Evolutionary conservation across 2,888 invertebrate species (phyloP), one percentile per base, ranked within the genome.

Genomic region (Coenonympha arcania): DNA sequence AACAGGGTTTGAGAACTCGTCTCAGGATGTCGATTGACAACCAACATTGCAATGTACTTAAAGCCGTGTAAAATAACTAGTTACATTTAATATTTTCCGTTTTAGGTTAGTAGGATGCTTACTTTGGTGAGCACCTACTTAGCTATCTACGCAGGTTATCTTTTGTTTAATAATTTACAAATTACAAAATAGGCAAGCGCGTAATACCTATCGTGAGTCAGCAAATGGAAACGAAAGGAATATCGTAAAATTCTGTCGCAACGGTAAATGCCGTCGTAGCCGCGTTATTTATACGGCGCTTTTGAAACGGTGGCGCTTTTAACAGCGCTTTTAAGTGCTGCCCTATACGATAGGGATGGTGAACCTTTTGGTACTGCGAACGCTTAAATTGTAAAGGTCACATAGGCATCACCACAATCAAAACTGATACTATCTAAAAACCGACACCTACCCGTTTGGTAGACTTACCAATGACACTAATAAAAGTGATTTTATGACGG

Each of bases 251-350:
- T 76, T 76, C 73, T 73, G 74, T 75, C 71, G 68, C 68, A 64
- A 68, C 69, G 69, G 74, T 78, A 78, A 80, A 78, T 72, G 74
- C 74, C 70, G 68, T 68, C 70, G 68, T 66, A 71, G 66, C 68
- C 64, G 69, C 67, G 80, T 80, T 82, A 85, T 83, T 81, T 83
- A 81, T 82, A 78, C 71, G 75, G 63, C 65, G 77, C 79, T 76
- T 82, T 81, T 79, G 76, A 80, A 72, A 75, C 69, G 73, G 69
- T 70, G 68, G 70, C 75, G 76, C 77, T 78, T 81, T 82, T 80
- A 82, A 79, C 76, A 77, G 77, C 75, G 77, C 68, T 80, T 83
- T 79, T 81, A 83, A 82, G 78, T 82, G 81, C 79, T 74, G 68
- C 65, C 45, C 45, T 33, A 28, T 45, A 28, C 45, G 28, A 22